These are phyloP conservation scores for Kradibia gibbosae DNA, from an alignment of 1,140 invertebrate species.

Conservation along the genomic window DNA sequence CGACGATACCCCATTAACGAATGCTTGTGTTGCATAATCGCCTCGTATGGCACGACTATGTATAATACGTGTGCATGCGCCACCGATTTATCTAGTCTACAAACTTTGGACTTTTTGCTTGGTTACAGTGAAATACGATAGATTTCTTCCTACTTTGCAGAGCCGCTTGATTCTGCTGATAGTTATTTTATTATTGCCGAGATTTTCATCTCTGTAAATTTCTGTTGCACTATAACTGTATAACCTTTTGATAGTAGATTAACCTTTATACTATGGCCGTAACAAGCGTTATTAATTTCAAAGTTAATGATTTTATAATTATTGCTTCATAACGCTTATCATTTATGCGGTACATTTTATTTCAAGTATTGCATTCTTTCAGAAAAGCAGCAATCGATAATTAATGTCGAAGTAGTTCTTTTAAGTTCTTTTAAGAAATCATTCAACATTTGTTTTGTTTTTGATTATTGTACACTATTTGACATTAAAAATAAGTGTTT, in stretches of 20 bases:
- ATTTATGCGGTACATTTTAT: background rate
- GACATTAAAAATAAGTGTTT: background rate
- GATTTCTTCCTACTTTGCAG: too few relatives aligned
- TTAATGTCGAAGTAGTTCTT: too few relatives aligned
- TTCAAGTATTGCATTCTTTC: background rate
- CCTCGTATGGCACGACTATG: background rate
- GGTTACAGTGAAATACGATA: too few relatives aligned
- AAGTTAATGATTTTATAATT: background rate
- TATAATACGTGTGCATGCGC: background rate
- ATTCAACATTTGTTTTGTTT: background rate
- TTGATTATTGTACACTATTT: background rate
- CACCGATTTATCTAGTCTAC: constrained; percentile 21
- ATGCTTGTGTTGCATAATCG: constrained; percentile 25
- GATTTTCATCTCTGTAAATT: too few relatives aligned
- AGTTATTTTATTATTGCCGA: too few relatives aligned
- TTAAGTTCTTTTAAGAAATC: background rate
- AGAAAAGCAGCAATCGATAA: too few relatives aligned
- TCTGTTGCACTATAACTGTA: background rate
- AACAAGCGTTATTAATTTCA: background rate
- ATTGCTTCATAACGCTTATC: background rate
- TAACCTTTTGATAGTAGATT: too few relatives aligned
- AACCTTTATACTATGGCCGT: background rate
- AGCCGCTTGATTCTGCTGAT: too few relatives aligned
- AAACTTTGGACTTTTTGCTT: constrained; percentile 32
- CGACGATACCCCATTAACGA: constrained; percentile 42